These are phyloP conservation scores for Lucinisca nassula DNA, from an alignment of 2,888 invertebrate genomes.

Conservation along the genomic window DNA sequence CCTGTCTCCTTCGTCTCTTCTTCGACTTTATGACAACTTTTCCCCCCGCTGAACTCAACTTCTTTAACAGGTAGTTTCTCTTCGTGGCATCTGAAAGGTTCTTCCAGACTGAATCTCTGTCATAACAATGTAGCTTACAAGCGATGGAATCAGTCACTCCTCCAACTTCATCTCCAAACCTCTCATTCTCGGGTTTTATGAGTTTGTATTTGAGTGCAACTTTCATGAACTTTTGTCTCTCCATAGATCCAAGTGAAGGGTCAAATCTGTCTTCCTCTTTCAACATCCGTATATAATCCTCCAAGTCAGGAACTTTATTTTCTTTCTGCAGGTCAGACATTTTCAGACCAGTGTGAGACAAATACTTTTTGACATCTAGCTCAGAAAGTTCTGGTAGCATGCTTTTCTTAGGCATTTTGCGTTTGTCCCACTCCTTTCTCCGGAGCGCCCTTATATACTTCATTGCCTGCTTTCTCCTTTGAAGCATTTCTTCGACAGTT, in stretches of 20 bases:
- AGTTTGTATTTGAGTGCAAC: not conserved
- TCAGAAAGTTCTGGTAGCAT: constrained; percentile 52
- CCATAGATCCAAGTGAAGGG: not conserved
- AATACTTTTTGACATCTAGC: constrained; percentile 55
- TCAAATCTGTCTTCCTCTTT: constrained; percentile 48
- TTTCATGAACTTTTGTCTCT: not conserved
- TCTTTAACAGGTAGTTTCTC: constrained; percentile 25
- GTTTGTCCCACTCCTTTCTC: not conserved
- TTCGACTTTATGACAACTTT: constrained; percentile 14
- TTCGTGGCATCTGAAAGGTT: constrained; percentile 22
- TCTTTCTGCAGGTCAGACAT: not conserved
- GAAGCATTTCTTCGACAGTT: constrained; percentile 43
- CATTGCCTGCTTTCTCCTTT: constrained; percentile 25
- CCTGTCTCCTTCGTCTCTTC: constrained; percentile 14
- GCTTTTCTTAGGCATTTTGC: not conserved
- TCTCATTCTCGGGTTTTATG: constrained; percentile 23
- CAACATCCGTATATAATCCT: constrained; percentile 57
- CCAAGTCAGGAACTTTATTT: constrained; percentile 63
- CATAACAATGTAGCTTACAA: constrained; percentile 61
- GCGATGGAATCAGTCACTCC: constrained; percentile 67
- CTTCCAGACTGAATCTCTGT: constrained; percentile 27
- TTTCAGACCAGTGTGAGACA: not conserved
- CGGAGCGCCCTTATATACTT: not conserved
- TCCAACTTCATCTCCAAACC: constrained; percentile 55
- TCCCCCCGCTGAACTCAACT: constrained; percentile 21